phyloP scores from a whole-genome alignment of 2,888 invertebrate species.

The Eutolmus rufibarbis region DNA sequence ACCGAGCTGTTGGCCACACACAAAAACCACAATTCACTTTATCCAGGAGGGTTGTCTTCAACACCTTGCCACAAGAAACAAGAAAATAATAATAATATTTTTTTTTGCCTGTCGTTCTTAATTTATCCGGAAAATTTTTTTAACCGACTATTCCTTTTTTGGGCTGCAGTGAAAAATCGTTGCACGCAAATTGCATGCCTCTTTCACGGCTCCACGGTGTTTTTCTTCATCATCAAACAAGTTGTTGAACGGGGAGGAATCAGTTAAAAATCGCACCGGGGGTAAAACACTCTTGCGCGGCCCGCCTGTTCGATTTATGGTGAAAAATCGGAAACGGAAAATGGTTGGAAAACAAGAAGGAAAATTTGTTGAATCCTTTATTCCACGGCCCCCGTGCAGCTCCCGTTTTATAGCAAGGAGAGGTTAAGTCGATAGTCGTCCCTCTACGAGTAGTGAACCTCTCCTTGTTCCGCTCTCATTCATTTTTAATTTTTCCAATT shows the following conservation, averaged over 20 bases:
- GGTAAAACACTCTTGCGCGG: constrained; percentile 9
- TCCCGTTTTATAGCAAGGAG: neutral
- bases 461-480: constrained; percentile 28
- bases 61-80: neutral
- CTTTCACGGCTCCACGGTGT: neutral
- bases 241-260: neutral
- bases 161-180: constrained; percentile 1
- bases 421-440: constrained; percentile 37
- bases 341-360: constrained; percentile 4
- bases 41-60: neutral
- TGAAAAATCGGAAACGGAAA: constrained; percentile 36
- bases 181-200: neutral
- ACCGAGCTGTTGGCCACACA: neutral
- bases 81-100: neutral
- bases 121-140: neutral
- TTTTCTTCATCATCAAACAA: constrained; percentile 23
- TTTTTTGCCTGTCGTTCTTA: neutral
- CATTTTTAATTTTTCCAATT: constrained; percentile 26
- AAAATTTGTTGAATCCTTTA: neutral
- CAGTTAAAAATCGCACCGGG: neutral
- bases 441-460: constrained; percentile 19
- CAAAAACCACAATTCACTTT: neutral
- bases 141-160: constrained; percentile 5
- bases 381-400: neutral
- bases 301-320: constrained; percentile 13